Evolutionary conservation across 2,797 vertebrate species (phyloP).

Genomic region (Typhlichthys eigenmanni): DNA sequence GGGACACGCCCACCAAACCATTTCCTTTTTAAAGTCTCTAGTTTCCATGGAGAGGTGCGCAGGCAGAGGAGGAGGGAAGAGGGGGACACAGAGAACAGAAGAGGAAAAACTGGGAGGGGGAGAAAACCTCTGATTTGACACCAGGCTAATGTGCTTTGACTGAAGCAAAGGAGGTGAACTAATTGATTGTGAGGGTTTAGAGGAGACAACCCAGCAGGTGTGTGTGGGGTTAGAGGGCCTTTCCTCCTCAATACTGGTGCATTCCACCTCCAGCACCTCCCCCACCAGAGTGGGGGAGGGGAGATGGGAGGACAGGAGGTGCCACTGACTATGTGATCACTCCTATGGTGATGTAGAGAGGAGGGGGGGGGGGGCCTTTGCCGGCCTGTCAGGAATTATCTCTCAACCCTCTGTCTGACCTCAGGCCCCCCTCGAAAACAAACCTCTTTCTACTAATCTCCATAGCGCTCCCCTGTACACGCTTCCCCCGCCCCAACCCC

Average conservation of each 20-base stretch:
- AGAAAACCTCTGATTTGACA: slow-evolving; percentile 67
- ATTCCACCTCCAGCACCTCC: slow-evolving; percentile 70
- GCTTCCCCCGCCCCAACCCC: neutral
- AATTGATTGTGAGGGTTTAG: slow-evolving; percentile 79
- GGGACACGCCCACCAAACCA: slow-evolving; percentile 52
- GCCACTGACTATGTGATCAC: slow-evolving; percentile 49
- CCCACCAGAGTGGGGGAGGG: slow-evolving; percentile 29
- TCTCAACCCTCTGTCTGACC: slow-evolving; percentile 66
- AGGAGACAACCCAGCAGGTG: slow-evolving; percentile 77
- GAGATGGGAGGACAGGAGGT: slow-evolving; percentile 40
- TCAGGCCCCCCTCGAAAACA: slow-evolving; percentile 39
- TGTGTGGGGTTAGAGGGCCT: slow-evolving; percentile 29
- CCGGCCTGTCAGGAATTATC: slow-evolving; percentile 69
- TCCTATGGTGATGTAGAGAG: slow-evolving; percentile 40
- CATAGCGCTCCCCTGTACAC: slow-evolving; percentile 35
- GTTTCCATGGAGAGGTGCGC: slow-evolving; percentile 43
- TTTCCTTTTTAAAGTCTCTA: slow-evolving; percentile 55
- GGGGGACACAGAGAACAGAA: slow-evolving; percentile 29
- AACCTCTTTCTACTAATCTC: slow-evolving; percentile 54
- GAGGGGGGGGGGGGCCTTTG: slow-evolving; percentile 36
- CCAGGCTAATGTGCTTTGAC: slow-evolving; percentile 70
- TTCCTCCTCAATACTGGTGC: slow-evolving; percentile 33
- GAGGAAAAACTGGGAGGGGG: slow-evolving; percentile 22
- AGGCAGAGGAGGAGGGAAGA: slow-evolving; percentile 21
- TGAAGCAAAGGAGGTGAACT: slow-evolving; percentile 74